Base-by-base conservation (phyloP, 1,140 invertebrate genomes). In the Leptopilina boulardi region DNA sequence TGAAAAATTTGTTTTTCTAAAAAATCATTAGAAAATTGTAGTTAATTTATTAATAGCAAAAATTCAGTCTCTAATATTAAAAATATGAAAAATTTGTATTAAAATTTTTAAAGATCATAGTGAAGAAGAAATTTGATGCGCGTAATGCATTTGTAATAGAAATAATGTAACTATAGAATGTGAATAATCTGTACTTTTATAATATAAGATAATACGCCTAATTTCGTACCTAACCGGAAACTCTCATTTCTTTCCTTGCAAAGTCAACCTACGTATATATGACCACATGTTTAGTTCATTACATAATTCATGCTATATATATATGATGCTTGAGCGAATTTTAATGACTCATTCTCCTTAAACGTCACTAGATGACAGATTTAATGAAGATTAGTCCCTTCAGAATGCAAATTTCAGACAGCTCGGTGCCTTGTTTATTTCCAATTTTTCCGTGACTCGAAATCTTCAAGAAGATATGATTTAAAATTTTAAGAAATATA, bases 261-360 rank as follows among this genome's bases (percentile, higher is more conserved):
- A 19, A 21, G 34, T 38, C 76, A 59, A 77, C 73, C 41, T 78
- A 81, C 80, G 80, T 75, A n/a, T n/a, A n/a, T n/a, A 77, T 77
- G 77, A 78, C 80, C 80, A 75, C 70, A 51, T 70, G 42, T 34
- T 47, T 42, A 51, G 75, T 54, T 66, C 21, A 81, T 81, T 81
- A 72, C 80, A 81, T 81, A 81, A 81, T 81, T 77, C 77, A 81
- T 81, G 72, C 41, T 71, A 76, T 6, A n/a, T n/a, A n/a, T 38
- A 6, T 77, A 73, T 77, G 56, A 56, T 77, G 72, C 76, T 73
- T 23, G 23, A 34, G 38, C 23, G 56, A 77, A 76, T 78, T 59
- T 47, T 76, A 71, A 76, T 80, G 74, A 51, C 73, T 79, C 74
- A 66, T n/a, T n/a, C 26, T 66, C 59, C 59, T 66, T 66, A 66